Base-by-base conservation (phyloP, 2,888 invertebrate species). In the Nomada goodeniana region DNA sequence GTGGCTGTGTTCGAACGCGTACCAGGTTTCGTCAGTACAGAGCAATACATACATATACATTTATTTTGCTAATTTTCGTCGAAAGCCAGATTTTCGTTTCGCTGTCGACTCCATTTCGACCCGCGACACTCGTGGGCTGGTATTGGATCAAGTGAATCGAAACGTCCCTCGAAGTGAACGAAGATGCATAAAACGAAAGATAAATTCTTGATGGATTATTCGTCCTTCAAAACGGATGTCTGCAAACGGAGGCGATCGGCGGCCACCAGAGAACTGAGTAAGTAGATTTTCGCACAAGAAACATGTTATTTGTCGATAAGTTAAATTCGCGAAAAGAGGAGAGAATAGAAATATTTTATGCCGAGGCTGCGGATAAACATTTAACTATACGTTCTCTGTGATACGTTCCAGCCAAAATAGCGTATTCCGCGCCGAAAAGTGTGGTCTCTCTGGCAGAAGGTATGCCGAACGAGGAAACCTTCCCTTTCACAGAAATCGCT, bases 391-490 rank as follows among this genome's bases (percentile, higher is more conserved):
- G 4, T 18, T 23, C 0, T 44, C 9, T 47, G 20, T 13, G 50
- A 10, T 47, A 20, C 29, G 2, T 73, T 78, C 0, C 52, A 95
- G 95, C 95, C 18, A 95, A 95, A 91, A 91, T 94, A 20, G 94
- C 94, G 75, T 95, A 95, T 83, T 94, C 94, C 52, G 94, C 94
- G 50, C 94, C 94, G 52, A 94, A 94, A 80, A 94, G 93, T 60
- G 93, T 95, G 80, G 95, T 96, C 18, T 96, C 96, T 0, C 91
- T 96, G 42, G 97, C 96, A 0, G 96, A 96, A 86, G 97, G 97
- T 0, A 96, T 97, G 95, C 97, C 97, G 9, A 97, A 97, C 90
- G 96, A 96, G 82, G 94, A 94, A 11, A 95, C 96, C 20, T 97
- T 97, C 90, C 97, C 97, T 0, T 96, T 96, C 91, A 94, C 95